Base-by-base conservation (phyloP, 2,797 vertebrate species). In the Myripristis jacobus region DNA sequence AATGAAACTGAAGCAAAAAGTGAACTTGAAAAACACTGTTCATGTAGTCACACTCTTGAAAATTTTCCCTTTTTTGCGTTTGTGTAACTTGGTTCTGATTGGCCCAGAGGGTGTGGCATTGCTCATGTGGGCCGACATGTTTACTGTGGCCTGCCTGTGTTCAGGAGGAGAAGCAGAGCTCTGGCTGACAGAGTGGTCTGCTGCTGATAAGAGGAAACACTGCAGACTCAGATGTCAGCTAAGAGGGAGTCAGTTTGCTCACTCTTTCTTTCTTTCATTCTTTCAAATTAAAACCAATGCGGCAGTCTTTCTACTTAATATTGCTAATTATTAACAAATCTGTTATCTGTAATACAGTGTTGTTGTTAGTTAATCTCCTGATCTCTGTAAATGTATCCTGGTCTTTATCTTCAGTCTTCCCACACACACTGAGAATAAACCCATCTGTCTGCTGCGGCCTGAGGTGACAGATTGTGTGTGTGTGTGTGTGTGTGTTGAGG, bases 401-500 rank as follows among this genome's bases (percentile, higher is more conserved):
- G 46, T 64, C 56, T 36, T 10, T 36, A 1, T 36, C 9, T 36
- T 36, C 4, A 9, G 34, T 36, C 34, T 9, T 12, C 9, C 29
- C 29, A 31, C 29, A 31, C 29, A 31, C 29, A 31, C 29, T 31
- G 29, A 8, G 29, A 31, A n/a, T 31, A 31, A 31, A 31, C n/a
- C n/a, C n/a, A n/a, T 31, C 57, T 80, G 76, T 84, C 76, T 69
- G 59, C 53, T 82, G 70, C n/a, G n/a, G n/a, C n/a, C n/a, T n/a
- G n/a, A n/a, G n/a, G n/a, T n/a, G n/a, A n/a, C n/a, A n/a, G n/a
- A n/a, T n/a, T n/a, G n/a, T n/a, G n/a, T n/a, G 71, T 81, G 61
- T 56, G 67, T 70, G 75, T 87, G 68, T 80, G 71, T 81, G 62
- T 57, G 68, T 70, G 76, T 87, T 36, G 7, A 36, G 46, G 51